Base-by-base conservation (phyloP, 2,888 invertebrate species). In the Trypoxylon attenuatum region DNA sequence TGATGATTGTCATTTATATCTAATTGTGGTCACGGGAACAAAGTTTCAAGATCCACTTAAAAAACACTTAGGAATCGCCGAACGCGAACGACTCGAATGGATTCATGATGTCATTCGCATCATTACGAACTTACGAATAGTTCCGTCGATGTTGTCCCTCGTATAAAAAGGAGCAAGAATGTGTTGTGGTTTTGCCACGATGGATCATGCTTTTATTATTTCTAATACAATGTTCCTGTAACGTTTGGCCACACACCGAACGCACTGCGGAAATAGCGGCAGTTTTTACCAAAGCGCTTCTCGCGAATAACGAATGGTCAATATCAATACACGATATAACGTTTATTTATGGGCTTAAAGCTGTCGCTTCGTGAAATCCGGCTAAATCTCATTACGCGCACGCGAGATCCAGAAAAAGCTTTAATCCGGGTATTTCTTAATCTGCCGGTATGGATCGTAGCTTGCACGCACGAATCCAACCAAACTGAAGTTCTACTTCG, bases 21-120 rank as follows among this genome's bases (percentile, higher is more conserved):
- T 52, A 52, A 56, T 47, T 45, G 27, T 27, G 49, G 23, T 21
- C 19, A 13, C 13, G 49, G 29, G n/a, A n/a, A n/a, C 29, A 22
- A 10, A 51, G 47, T 27, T 51, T 46, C 41, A 51, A 63, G 50
- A 46, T 58, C 38, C 60, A 64, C 47, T 61, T 61, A 54, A 60
- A 60, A 61, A 54, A 58, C 60, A 52, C 51, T 58, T 52, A 51
- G 16, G 39, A 13, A 21, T 33, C 15, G 38, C 10, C 16, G 25
- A 50, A 13, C 49, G 56, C 39, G 33, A 43, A 41, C 19, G 43
- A 29, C 25, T 6, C 18, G 19, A 29, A 27, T 23, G 39, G 15
- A 58, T 54, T 19, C 29, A 25, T 55, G 43, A 58, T 42, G 58
- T 63, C 62, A 63, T 54, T 45, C 3, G 29, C 13, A 22, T 56